A percentile compares a stretch with the other conserved stretches of the same genome.
Evolutionary conservation across 2,113 vertebrate genomes (phyloP).

Genomic region (Halcyon senegalensis): DNA sequence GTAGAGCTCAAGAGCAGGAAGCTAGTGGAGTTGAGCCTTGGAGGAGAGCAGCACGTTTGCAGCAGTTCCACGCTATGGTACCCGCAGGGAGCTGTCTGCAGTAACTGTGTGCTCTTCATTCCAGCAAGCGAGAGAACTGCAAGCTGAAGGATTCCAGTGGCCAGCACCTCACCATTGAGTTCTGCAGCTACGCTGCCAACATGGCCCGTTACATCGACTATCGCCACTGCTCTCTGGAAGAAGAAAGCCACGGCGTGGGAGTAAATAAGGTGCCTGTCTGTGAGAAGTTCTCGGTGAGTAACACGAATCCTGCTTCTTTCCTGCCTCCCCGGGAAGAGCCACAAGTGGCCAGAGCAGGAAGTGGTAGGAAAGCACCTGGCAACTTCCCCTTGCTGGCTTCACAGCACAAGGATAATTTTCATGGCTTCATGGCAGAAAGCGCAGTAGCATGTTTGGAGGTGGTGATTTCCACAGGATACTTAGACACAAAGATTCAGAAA

Average conservation of each 20-base stretch:
- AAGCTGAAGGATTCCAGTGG: constrained; percentile 67
- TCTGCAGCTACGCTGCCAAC: constrained; percentile 79
- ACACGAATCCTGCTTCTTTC: background rate
- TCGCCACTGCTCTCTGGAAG: constrained; percentile 73
- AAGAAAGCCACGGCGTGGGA: background rate
- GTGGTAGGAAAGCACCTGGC: background rate
- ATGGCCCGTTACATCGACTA: constrained; percentile 83
- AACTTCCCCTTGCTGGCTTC: background rate
- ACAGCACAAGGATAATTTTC: background rate
- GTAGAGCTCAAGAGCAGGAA: background rate
- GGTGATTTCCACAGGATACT: background rate
- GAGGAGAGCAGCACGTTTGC: background rate
- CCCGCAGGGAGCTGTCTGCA: background rate
- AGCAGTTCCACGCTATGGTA: accelerated
- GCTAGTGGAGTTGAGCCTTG: background rate
- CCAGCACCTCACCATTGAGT: constrained; percentile 78
- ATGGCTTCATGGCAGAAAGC: background rate
- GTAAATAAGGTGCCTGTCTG: constrained; percentile 67
- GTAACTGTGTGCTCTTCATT: background rate
- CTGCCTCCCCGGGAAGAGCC: background rate
- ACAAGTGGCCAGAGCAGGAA: background rate
- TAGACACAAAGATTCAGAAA: background rate
- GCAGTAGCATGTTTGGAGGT: background rate
- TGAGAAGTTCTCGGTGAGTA: constrained; percentile 84
- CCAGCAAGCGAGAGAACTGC: constrained; percentile 85